Percentiles rank a stretch among this genome's conserved stretches.
Evolutionary conservation across 2,888 invertebrate species (phyloP).

Genomic region (Matsumyia berberina): DNA sequence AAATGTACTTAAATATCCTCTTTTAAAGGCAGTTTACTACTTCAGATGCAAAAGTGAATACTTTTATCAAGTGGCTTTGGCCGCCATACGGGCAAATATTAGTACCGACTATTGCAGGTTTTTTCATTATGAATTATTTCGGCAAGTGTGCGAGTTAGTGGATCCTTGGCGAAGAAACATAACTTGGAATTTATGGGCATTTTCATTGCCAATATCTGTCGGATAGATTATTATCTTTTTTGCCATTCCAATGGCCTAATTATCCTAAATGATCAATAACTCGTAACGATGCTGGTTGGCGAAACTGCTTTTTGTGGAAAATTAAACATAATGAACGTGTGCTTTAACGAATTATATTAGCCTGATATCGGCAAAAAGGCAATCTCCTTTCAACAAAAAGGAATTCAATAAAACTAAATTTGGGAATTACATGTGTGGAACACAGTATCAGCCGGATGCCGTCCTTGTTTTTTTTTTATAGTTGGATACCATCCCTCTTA

Average conservation of each 20-base stretch:
- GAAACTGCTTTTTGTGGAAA: neutral
- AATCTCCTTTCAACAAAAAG: no score
- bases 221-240: conserved; percentile 5
- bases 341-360: no score
- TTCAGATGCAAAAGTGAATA: conserved; percentile 1
- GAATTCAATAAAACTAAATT: no score
- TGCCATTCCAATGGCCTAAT: neutral
- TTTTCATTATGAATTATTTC: neutral
- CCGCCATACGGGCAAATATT: neutral
- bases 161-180: neutral
- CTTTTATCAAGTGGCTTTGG: conserved; percentile 11
- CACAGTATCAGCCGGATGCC: no score
- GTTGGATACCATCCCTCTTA: no score
- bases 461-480: no score
- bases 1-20: conserved; percentile 20
- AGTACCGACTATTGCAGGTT: no score
- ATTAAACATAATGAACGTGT: no score
- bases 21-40: conserved; percentile 4
- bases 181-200: neutral
- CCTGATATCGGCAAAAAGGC: no score
- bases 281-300: no score
- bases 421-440: no score
- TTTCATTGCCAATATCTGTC: conserved; percentile 24
- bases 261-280: conserved; percentile 12
- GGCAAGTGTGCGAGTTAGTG: neutral